A percentile compares a stretch with the other conserved stretches of the same genome.
Evolutionary conservation across 1,140 invertebrate species (phyloP).

Genomic region (Globodera rostochiensis): DNA sequence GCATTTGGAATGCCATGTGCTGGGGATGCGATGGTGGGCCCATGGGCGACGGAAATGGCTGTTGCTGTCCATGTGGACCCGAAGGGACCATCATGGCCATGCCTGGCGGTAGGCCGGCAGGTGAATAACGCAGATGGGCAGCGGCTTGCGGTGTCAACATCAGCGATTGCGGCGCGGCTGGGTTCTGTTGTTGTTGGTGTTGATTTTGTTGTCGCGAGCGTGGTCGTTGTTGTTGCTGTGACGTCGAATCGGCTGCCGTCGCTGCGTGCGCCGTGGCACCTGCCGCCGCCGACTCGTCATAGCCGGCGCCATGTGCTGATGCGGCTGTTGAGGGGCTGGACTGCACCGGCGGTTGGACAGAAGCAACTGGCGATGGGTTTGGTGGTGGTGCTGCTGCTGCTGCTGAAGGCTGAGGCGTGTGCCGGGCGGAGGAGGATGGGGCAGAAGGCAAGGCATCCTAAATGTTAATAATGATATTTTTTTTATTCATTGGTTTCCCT

Average conservation of each 20-base stretch:
- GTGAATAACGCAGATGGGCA: background rate
- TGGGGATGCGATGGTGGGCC: constrained; percentile 19
- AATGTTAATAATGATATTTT: background rate
- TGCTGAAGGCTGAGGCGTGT: constrained; percentile 5
- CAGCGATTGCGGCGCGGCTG: constrained; percentile 1
- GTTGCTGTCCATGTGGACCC: background rate
- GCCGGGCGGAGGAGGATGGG: constrained; percentile 8
- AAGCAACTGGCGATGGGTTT: background rate
- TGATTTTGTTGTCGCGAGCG: constrained; percentile 1
- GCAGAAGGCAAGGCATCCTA: background rate
- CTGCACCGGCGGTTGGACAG: constrained; percentile 8
- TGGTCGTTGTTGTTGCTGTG: constrained; percentile 14
- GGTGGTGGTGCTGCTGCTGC: background rate
- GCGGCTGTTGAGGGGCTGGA: constrained; percentile 1
- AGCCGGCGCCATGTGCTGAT: background rate
- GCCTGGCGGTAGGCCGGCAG: background rate
- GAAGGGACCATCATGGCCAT: constrained; percentile 10
- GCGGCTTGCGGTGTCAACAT: constrained; percentile 19
- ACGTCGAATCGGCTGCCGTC: constrained; percentile 17
- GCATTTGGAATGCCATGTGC: background rate
- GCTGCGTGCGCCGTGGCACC: background rate
- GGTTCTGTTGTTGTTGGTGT: constrained; percentile 1
- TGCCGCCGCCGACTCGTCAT: background rate
- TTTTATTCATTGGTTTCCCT: background rate
- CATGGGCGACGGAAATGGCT: background rate